Base-by-base conservation (phyloP, 2,888 invertebrate species). In the Netelia inedita region DNA sequence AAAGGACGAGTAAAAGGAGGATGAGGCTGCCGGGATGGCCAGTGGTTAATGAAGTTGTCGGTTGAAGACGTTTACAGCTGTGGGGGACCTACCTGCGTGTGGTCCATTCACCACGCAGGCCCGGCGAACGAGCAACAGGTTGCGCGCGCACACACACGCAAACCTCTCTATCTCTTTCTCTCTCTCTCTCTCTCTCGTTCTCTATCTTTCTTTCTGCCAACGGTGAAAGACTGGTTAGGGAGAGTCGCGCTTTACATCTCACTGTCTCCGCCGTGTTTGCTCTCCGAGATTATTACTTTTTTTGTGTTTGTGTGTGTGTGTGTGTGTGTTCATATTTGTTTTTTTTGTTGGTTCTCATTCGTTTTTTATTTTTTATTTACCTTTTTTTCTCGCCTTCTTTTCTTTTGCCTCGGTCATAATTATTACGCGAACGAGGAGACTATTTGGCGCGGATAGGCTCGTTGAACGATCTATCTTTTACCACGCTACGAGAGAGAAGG, bases 1-100 rank as follows among this genome's bases (percentile, higher is more conserved):
- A 59, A 73, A 68, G 68, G 75, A 63, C 63, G 73, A 79, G 72
- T 79, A 50, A 63, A 59, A 59, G 53, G 65, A 72, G 86, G 85
- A 79, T 79, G 83, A 86, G 80, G 85, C 75, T 84, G 88, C 86
- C 87, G 88, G 90, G 79, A 83, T 83, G 69, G 83, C 72, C 85
- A 63, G 85, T 85, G 90, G 91, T 93, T 93, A 93, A 93, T 93
- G 92, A 93, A 93, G 93, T 93, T 93, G 93, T 93, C 92, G 91
- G 92, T 92, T 92, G 90, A 92, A 90, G 91, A 92, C 91, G 92
- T 93, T 93, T 92, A 93, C 93, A 92, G 93, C 93, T 93, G 93
- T 79, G 92, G 90, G 90, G 78, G 79, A 81, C 88, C 90, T 89
- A 90, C 88, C 91, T 93, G 93, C 91, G 93, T 93, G 93, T 93